Conservation (phyloP, 2,888 invertebrate species). For the Andrena fulva region DNA sequence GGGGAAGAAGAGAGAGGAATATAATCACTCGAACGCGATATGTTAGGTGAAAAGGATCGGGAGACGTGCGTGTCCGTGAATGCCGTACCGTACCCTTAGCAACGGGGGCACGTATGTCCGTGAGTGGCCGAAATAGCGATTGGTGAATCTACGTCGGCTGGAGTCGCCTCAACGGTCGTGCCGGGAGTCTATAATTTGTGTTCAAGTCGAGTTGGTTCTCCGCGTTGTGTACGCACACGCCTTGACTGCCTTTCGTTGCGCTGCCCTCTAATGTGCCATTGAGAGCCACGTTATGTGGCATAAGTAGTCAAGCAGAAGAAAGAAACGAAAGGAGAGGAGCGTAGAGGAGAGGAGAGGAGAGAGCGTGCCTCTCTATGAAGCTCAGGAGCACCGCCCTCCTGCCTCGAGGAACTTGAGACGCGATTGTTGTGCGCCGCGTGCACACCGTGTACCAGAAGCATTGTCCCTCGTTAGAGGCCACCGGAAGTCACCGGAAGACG, state of each 20-base stretch:
- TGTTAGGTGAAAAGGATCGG: constrained; percentile 72
- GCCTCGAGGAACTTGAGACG: constrained; percentile 84
- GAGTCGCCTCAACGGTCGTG: constrained; percentile 81
- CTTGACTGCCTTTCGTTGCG: constrained; percentile 74
- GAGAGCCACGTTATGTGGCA: constrained; percentile 70
- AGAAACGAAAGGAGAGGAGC: constrained; percentile 52
- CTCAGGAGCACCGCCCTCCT: constrained; percentile 79
- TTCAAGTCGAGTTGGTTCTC: constrained; percentile 74
- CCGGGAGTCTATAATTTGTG: constrained; percentile 83
- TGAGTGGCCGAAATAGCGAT: constrained; percentile 70
- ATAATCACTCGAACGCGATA: constrained; percentile 58
- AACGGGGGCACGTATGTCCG: constrained; percentile 48
- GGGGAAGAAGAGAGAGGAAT: constrained; percentile 48
- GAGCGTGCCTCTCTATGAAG: constrained; percentile 53
- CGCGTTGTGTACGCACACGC: constrained; percentile 70
- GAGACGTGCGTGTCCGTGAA: constrained; percentile 77
- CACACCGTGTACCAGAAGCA: constrained; percentile 75
- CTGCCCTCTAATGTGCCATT: constrained; percentile 79
- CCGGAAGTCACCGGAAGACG: constrained; percentile 85
- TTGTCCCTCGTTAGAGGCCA: constrained; percentile 79
- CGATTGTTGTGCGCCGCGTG: constrained; percentile 83
- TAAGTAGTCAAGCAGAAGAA: constrained; percentile 71
- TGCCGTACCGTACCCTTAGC: constrained; percentile 59
- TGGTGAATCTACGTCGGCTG: constrained; percentile 62
- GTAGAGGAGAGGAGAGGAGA: constrained; percentile 39